Evolutionary conservation across 1,140 invertebrate genomes (phyloP).

Genomic region (Stenopsyche tienmushanensis): DNA sequence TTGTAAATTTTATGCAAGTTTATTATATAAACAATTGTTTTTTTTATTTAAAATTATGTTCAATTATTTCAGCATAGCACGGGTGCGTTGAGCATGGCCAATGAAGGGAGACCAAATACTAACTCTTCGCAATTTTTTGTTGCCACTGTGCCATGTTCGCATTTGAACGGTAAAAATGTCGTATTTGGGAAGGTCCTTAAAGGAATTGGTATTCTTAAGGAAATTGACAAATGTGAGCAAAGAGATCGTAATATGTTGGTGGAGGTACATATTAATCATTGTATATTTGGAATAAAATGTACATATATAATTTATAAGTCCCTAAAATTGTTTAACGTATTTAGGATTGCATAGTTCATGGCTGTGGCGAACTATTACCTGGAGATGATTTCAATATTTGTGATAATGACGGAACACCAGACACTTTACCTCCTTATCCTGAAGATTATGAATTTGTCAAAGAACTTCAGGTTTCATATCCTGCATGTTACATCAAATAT

Average conservation of each 20-base stretch:
- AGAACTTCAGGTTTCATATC: conserved; percentile 26
- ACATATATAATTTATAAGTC: background rate
- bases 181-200: conserved; percentile 82
- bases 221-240: conserved; percentile 63
- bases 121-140: conserved; percentile 97
- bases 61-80: conserved; percentile 58
- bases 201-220: conserved; percentile 67
- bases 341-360: conserved; percentile 63
- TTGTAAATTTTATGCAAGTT: background rate
- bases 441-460: conserved; percentile 56
- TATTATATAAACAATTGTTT: too few species aligned
- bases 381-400: conserved; percentile 65
- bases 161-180: conserved; percentile 87
- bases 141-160: conserved; percentile 77
- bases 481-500: background rate
- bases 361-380: conserved; percentile 71
- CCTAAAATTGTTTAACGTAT: conserved; percentile 13
- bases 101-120: conserved; percentile 77
- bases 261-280: conserved; percentile 47
- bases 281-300: background rate
- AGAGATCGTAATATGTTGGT: conserved; percentile 57
- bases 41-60: background rate
- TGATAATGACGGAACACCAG: conserved; percentile 69
- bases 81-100: conserved; percentile 88
- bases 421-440: conserved; percentile 72